Evolutionary conservation across 2,888 invertebrate species (phyloP), one percentile per base, ranked within the genome.

Genomic region (Heliconius sara): DNA sequence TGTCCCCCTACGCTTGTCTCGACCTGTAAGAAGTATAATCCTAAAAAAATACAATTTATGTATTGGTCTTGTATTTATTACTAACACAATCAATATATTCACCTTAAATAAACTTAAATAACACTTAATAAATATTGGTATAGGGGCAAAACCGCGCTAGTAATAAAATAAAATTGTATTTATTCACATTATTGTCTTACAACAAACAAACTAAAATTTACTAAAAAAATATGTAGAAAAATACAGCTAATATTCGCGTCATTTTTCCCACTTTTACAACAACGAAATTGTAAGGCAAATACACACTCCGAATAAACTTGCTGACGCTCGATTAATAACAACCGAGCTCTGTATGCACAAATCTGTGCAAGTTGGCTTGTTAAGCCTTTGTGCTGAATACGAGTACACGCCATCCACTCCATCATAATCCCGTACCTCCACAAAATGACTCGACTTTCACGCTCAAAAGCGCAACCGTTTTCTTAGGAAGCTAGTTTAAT

Each of bases 271-370:
- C 74, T 79, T 73, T 68, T 74, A 79, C 77, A 81, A 79, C 77
- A 67, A 70, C 47, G 63, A 60, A 60, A 89, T 87, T 85, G 86
- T 87, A 86, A 87, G 86, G 86, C 88, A 88, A 89, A 87, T 87
- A 86, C 83, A 79, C 84, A 83, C 85, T 79, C 68, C 80, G 82
- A 78, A 83, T 82, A 86, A 88, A 88, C 89, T 89, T 87, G 89
- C 89, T 87, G 88, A 88, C 88, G 87, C 85, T 85, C 88, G 86
- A 91, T 92, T 91, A 92, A 91, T 92, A 92, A 90, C 89, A 85
- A 85, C 84, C 83, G 80, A 85, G 85, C 86, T 88, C 84, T 90
- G 88, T 88, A 87, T 87, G 87, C 87, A 87, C 87, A 87, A 87
- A 89, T 88, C 89, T 87, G 88, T 87, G 88, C 88, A 90, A 91